These are phyloP conservation scores for Zygogramma bicolorata DNA, from an alignment of 2,888 invertebrate species.

Conservation along the genomic window DNA sequence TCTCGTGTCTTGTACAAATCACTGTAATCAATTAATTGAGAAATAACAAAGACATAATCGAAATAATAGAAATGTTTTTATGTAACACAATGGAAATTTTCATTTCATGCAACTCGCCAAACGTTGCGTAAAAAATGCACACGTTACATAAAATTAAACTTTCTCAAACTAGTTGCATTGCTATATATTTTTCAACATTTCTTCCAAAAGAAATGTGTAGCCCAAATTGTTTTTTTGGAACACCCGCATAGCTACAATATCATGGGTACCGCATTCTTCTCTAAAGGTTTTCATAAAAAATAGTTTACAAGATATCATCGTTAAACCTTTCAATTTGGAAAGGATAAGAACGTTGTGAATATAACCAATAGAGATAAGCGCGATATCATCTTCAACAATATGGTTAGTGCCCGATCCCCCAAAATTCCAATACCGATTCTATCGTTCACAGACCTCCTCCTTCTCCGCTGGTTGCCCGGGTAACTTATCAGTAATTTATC, in stretches of 20 bases:
- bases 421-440: background rate
- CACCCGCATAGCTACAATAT: background rate
- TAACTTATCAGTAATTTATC: conserved; percentile 10
- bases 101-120: too few species aligned
- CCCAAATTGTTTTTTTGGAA: background rate
- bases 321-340: conserved; percentile 25
- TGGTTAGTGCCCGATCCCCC: background rate
- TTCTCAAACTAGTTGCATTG: too few species aligned
- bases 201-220: background rate
- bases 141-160: too few species aligned
- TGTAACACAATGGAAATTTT: too few species aligned
- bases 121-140: too few species aligned
- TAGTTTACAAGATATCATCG: conserved; percentile 12
- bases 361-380: conserved; percentile 1
- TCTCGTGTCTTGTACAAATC: too few species aligned
- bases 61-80: too few species aligned
- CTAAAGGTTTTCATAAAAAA: background rate
- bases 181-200: background rate
- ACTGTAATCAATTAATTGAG: too few species aligned
- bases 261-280: background rate
- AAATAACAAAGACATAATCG: too few species aligned
- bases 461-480: background rate
- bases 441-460: background rate
- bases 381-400: background rate
- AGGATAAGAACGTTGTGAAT: conserved; percentile 29